Percentiles rank a stretch among this genome's conserved stretches.
phyloP scores from a whole-genome alignment of 2,888 invertebrate species.

The Tridacna crocea region DNA sequence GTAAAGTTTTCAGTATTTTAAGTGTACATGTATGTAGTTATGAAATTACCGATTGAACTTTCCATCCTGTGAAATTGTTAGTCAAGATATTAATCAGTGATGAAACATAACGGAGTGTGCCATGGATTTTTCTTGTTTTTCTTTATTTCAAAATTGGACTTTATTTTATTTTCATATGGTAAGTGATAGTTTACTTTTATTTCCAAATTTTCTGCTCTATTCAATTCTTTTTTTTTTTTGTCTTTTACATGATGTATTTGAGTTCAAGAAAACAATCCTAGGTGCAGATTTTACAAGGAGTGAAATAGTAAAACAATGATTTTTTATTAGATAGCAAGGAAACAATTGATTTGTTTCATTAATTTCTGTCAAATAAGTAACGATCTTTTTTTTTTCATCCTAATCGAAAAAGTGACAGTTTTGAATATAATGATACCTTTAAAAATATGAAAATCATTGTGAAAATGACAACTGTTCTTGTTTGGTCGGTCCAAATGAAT shows the following conservation, averaged over 20 bases:
- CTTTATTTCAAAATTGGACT: not conserved
- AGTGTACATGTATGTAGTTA: not conserved
- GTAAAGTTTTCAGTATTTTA: not conserved
- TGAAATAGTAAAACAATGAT: no score
- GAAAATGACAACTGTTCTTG: no score
- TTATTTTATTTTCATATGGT: not conserved
- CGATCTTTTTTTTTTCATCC: no score
- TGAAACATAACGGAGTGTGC: conserved; percentile 11
- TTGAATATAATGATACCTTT: no score
- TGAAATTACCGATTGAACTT: not conserved
- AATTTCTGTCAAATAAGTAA: no score
- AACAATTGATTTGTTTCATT: no score
- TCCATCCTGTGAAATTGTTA: not conserved
- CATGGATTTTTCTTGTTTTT: conserved; percentile 11
- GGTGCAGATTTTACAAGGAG: no score
- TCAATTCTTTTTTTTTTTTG: not conserved
- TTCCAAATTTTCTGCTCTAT: not conserved
- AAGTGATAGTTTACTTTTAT: not conserved
- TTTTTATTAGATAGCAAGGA: no score
- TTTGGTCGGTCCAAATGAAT: no score
- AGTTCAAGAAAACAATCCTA: no score
- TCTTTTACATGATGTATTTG: not conserved
- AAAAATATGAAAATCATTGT: no score
- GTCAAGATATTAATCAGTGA: not conserved
- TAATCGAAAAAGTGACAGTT: no score